Evolutionary conservation across 2,113 vertebrate species (phyloP).

Genomic region (Stictonetta naevosa): DNA sequence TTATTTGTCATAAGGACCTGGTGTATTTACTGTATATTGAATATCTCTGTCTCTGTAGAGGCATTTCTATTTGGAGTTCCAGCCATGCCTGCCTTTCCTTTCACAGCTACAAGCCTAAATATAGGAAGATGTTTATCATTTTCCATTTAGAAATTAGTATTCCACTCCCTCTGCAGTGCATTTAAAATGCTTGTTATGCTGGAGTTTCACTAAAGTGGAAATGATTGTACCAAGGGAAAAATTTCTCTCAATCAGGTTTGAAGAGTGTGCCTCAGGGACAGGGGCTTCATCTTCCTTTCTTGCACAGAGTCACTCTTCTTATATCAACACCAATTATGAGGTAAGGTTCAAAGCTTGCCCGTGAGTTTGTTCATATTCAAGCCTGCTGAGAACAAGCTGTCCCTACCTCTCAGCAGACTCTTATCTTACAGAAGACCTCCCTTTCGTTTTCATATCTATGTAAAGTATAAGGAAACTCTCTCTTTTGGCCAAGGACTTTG

Average conservation of each 20-base stretch:
- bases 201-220: slow-evolving; percentile 38
- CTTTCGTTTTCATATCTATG: not conserved
- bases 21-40: not conserved
- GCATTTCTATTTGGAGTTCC: slow-evolving; percentile 17
- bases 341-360: slow-evolving; percentile 46
- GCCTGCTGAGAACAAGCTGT: slow-evolving; percentile 24
- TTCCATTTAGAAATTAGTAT: slow-evolving; percentile 57
- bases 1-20: not conserved
- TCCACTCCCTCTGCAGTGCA: slow-evolving; percentile 21
- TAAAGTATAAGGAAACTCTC: not conserved
- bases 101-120: slow-evolving; percentile 17
- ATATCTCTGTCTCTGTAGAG: not conserved
- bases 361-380: slow-evolving; percentile 25
- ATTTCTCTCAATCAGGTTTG: slow-evolving; percentile 54
- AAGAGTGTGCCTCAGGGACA: not conserved
- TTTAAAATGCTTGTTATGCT: slow-evolving; percentile 29
- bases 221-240: slow-evolving; percentile 36
- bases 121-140: slow-evolving; percentile 46
- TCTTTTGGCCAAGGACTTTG: slow-evolving; percentile 12
- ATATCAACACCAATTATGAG: slow-evolving; percentile 33
- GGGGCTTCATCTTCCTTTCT: slow-evolving; percentile 18
- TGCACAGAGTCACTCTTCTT: slow-evolving; percentile 35
- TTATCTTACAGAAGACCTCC: not conserved
- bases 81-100: not conserved
- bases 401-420: not conserved